phyloP scores from a whole-genome alignment of 2,888 invertebrate genomes.

The Plebejus argus region DNA sequence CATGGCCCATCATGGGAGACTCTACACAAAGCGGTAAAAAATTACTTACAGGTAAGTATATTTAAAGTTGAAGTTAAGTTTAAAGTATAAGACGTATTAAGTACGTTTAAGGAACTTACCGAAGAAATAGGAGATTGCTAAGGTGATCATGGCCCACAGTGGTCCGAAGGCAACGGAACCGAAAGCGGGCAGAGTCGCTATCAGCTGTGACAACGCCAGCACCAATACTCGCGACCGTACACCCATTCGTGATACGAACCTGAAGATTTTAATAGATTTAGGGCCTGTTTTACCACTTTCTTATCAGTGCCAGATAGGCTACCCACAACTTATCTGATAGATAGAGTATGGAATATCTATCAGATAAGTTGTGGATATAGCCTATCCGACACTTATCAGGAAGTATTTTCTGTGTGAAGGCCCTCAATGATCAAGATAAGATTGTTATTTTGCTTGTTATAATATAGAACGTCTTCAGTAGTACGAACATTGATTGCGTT shows the following conservation, averaged over 20 bases:
- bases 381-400: no score
- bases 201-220: slow-evolving; percentile 89
- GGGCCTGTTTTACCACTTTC: no score
- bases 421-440: neutral
- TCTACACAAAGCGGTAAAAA: no score
- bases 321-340: neutral
- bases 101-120: slow-evolving; percentile 80
- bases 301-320: no score
- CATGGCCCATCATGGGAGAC: no score
- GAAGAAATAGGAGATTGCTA: slow-evolving; percentile 94
- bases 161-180: slow-evolving; percentile 92
- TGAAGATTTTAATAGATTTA: slow-evolving; percentile 42
- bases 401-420: no score
- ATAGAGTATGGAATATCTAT: no score
- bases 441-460: no score
- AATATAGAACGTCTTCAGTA: no score
- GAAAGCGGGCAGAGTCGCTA: slow-evolving; percentile 92
- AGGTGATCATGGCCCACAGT: slow-evolving; percentile 91
- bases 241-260: slow-evolving; percentile 92
- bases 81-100: neutral
- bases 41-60: no score
- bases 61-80: neutral
- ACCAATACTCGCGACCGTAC: slow-evolving; percentile 89
- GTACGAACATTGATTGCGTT: no score
- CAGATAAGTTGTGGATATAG: no score